Base-by-base conservation (phyloP, 1,140 invertebrate genomes). In the Probaryconus sp. region DNA sequence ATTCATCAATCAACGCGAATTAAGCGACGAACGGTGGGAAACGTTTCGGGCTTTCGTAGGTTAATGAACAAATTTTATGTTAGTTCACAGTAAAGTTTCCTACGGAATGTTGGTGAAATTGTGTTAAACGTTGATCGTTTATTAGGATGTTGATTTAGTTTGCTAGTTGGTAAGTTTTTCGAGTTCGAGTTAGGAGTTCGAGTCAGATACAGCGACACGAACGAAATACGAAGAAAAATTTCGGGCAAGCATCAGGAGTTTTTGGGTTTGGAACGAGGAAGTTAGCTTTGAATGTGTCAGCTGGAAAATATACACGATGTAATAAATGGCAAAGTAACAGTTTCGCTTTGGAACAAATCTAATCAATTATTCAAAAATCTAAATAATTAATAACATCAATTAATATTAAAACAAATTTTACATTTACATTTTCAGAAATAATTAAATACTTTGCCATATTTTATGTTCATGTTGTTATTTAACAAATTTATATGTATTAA, bases 11-110 rank as follows among this genome's bases (percentile, higher is more conserved):
- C 63, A 73, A 67, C 48, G 6, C 48, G 16, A 73, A 73, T 67
- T 73, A n/a, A 73, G 70, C 30, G 45, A 38, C 45, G 43, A 71
- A 58, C 58, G 42, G 9, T 56, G 53, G 24, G 55, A 61, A 65
- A 65, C 48, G 45, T 67, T 67, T 61, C 50, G 35, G 33, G 26
- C 31, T 67, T 67, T 67, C 4, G 42, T 31, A 50, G 56, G 61
- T 73, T 73, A 73, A 73, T 67, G 70, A 73, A 73, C 70, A 73
- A 73, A 73, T 67, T 73, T 73, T 73, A 56, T 61, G 70, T 67
- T 72, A 65, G 45, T 56, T 61, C 28, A 17, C 7, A 67, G 48
- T 3, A 56, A 73, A 74, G 50, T 68, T 74, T 50, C 56, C 35
- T 50, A 18, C 56, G 71, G 56, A 63, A 74, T 68, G 50, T 74